Evolutionary conservation across 2,888 invertebrate genomes (phyloP).

Genomic region (Oligia fasciuncula): DNA sequence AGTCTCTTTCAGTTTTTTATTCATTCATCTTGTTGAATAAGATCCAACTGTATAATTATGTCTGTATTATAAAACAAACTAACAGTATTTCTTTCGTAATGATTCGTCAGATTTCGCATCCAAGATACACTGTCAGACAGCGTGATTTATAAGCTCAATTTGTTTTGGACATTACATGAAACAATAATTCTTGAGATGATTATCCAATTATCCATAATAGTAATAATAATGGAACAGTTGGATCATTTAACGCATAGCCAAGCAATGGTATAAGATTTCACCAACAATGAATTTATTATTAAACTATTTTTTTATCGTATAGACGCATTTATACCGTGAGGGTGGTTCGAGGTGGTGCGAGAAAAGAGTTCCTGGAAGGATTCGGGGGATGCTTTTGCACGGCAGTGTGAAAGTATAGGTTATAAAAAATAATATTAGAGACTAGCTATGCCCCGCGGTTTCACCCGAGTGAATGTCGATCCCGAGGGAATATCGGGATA

Average conservation of each 20-base stretch:
- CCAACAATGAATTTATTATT: neutral
- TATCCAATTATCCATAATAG: neutral
- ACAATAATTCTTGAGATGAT: slow-evolving; percentile 10
- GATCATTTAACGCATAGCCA: neutral
- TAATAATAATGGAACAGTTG: neutral
- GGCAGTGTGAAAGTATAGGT: too few relatives aligned
- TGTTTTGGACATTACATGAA: slow-evolving; percentile 13
- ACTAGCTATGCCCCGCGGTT: too few relatives aligned
- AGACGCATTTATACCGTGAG: too few relatives aligned
- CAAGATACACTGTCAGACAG: slow-evolving; percentile 26
- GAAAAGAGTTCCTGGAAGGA: too few relatives aligned
- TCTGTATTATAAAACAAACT: slow-evolving; percentile 6
- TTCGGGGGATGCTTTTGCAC: too few relatives aligned
- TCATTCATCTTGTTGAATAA: slow-evolving; percentile 8
- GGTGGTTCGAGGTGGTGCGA: too few relatives aligned
- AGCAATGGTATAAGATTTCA: neutral
- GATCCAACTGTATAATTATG: neutral
- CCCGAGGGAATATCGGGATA: too few relatives aligned
- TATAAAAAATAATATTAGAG: too few relatives aligned
- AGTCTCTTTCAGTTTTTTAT: neutral
- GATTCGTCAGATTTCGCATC: slow-evolving; percentile 7
- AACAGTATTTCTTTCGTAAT: slow-evolving; percentile 19
- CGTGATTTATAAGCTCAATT: slow-evolving; percentile 29
- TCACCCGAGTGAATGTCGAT: too few relatives aligned
- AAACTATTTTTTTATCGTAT: neutral